These are phyloP conservation scores for Frankliniella intonsa DNA, from an alignment of 2,888 invertebrate species.

Conservation along the genomic window DNA sequence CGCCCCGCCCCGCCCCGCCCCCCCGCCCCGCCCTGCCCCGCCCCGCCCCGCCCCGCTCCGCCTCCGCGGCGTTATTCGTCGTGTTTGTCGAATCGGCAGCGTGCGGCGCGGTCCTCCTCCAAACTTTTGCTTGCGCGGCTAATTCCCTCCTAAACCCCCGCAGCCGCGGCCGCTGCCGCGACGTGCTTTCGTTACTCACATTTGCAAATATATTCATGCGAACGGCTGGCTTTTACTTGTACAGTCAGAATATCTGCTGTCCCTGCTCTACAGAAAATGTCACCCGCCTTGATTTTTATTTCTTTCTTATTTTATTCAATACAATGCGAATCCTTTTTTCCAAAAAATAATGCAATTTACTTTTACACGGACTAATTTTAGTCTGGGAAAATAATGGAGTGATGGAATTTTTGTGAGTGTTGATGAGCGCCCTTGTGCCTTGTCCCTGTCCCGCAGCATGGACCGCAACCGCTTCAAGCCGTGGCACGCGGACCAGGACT, in stretches of 20 bases:
- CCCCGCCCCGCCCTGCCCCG: too few relatives aligned
- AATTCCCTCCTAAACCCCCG: neutral
- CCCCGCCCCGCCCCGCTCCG: too few relatives aligned
- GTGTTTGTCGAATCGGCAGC: too few relatives aligned
- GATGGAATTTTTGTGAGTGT: neutral
- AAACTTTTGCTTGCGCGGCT: too few relatives aligned
- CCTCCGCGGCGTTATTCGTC: too few relatives aligned
- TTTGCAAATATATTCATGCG: constrained; percentile 1
- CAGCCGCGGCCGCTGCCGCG: neutral
- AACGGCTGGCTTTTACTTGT: neutral
- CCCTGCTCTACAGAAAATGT: too few relatives aligned
- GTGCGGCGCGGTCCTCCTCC: too few relatives aligned
- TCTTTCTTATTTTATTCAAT: neutral
- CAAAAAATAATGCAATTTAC: neutral
- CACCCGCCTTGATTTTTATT: constrained; percentile 14
- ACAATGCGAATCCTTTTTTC: neutral
- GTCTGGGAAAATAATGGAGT: too few relatives aligned
- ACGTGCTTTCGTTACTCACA: neutral
- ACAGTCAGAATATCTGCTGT: too few relatives aligned
- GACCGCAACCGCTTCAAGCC: constrained; percentile 65
- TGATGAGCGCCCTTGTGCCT: neutral
- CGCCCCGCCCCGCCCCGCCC: neutral
- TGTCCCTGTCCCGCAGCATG: constrained; percentile 48
- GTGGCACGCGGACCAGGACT: constrained; percentile 79
- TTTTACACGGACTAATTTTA: neutral